These are phyloP conservation scores for Distichodus sexfasciatus DNA, from an alignment of 2,797 vertebrate genomes.

Conservation along the genomic window DNA sequence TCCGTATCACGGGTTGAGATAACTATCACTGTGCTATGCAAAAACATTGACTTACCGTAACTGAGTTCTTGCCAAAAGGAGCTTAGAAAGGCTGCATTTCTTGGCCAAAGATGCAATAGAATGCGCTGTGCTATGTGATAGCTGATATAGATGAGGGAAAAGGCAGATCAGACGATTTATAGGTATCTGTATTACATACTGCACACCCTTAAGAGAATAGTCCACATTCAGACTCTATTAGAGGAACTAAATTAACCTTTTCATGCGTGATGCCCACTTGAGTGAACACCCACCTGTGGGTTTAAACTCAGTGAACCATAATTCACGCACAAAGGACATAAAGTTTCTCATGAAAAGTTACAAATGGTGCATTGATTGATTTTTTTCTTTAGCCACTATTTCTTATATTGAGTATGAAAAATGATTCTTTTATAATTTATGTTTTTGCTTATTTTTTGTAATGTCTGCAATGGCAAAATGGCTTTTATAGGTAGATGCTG, in stretches of 20 bases:
- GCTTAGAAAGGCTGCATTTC: slow-evolving; percentile 26
- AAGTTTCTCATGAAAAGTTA: too few species aligned
- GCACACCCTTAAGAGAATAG: background rate
- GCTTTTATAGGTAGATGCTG: too few species aligned
- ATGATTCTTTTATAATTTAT: too few species aligned
- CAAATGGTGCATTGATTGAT: too few species aligned
- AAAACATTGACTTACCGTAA: slow-evolving; percentile 39
- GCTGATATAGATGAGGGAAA: slow-evolving; percentile 5
- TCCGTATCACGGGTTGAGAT: slow-evolving; percentile 37
- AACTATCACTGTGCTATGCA: slow-evolving; percentile 24
- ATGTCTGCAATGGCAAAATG: too few species aligned
- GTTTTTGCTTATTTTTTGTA: too few species aligned
- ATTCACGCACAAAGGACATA: too few species aligned
- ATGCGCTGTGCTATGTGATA: slow-evolving; percentile 14
- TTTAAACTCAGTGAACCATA: too few species aligned
- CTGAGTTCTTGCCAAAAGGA: slow-evolving; percentile 26
- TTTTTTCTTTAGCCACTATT: too few species aligned
- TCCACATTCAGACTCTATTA: background rate
- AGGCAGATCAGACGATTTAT: background rate
- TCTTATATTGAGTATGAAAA: too few species aligned
- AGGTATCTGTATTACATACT: background rate
- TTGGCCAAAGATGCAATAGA: slow-evolving; percentile 2
- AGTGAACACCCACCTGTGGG: too few species aligned
- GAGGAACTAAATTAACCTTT: slow-evolving; percentile 1
- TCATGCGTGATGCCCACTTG: too few species aligned